Conservation (phyloP, 2,888 invertebrate genomes). For the Boloria selene region DNA sequence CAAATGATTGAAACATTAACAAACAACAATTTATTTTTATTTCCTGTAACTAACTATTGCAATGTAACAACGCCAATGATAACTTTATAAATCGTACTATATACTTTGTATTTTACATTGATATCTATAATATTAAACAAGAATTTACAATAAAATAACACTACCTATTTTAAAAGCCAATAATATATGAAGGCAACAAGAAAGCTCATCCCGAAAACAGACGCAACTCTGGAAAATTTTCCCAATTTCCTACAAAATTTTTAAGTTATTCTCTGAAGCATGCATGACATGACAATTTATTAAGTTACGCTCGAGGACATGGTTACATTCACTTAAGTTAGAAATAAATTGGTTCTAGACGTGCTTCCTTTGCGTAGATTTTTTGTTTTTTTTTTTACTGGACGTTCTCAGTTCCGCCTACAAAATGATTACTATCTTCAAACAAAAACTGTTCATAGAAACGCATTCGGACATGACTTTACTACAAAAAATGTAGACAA, state of each 20-base stretch:
- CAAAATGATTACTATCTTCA: constrained; percentile 18
- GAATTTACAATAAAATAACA: background rate
- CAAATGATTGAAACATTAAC: background rate
- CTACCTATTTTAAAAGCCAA: no score
- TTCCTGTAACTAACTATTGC: no score
- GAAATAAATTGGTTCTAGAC: constrained; percentile 26
- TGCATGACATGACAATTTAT: constrained; percentile 25
- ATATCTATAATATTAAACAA: no score
- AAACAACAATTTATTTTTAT: no score
- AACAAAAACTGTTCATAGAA: constrained; percentile 25
- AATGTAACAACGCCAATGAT: no score
- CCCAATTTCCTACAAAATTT: background rate
- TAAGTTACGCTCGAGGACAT: constrained; percentile 27
- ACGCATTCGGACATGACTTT: constrained; percentile 19
- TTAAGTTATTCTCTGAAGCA: constrained; percentile 13
- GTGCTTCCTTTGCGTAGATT: constrained; percentile 25
- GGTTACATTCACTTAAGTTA: constrained; percentile 19
- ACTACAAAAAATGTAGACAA: constrained; percentile 5
- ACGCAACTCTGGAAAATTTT: background rate
- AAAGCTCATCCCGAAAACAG: no score
- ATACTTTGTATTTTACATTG: no score
- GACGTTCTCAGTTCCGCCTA: constrained; percentile 25
- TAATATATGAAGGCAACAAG: no score
- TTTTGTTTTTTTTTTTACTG: constrained; percentile 15
- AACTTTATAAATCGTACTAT: no score